A percentile compares a stretch with the other conserved stretches of the same genome.
phyloP scores from a whole-genome alignment of 2,113 vertebrate genomes.

The Corvus hawaiiensis region DNA sequence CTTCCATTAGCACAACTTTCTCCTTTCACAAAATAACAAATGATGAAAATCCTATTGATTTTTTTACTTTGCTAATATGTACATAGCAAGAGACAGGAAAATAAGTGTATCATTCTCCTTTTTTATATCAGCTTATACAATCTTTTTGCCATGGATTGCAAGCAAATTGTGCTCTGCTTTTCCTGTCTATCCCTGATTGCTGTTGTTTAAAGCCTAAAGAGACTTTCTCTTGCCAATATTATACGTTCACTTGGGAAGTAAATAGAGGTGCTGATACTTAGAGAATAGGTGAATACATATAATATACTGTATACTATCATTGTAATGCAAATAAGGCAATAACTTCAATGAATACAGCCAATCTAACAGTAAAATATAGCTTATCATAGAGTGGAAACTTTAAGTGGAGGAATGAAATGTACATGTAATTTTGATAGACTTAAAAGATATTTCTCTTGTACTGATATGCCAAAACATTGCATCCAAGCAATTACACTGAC shows the following conservation, averaged over 20 bases:
- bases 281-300: neutral
- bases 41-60: neutral
- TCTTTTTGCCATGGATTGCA: neutral
- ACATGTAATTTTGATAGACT: conserved; percentile 42
- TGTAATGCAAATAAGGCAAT: conserved; percentile 39
- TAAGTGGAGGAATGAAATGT: conserved; percentile 27
- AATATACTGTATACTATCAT: neutral
- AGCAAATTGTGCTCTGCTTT: neutral
- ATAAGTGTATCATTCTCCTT: neutral
- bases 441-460: conserved; percentile 17
- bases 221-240: neutral
- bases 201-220: neutral
- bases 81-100: neutral
- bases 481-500: conserved; percentile 43
- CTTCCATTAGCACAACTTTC: neutral
- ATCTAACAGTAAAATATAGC: conserved; percentile 21
- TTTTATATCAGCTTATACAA: neutral
- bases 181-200: neutral
- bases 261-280: neutral
- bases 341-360: conserved; percentile 8
- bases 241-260: neutral
- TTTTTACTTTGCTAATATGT: neutral
- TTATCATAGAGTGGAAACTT: conserved; percentile 10
- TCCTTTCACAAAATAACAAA: neutral
- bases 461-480: conserved; percentile 24